A percentile compares a stretch with the other conserved stretches of the same genome.
phyloP scores from a whole-genome alignment of 1,140 invertebrate genomes.

The Centruroides sculpturatus region DNA sequence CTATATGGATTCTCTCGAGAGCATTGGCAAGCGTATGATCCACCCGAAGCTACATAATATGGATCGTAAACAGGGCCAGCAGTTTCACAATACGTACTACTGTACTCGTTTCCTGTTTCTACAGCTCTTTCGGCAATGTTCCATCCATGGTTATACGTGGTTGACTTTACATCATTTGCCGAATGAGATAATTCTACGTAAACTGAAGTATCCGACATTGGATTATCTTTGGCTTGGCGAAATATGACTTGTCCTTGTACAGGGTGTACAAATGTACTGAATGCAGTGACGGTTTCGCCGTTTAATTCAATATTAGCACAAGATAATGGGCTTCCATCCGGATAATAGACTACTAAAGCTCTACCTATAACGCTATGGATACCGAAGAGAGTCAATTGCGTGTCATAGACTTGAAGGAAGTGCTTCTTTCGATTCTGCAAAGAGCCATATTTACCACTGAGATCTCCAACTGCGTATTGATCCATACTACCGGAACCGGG shows the following conservation, averaged over 20 bases:
- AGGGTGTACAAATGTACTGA: conserved; percentile 49
- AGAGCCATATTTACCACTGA: conserved; percentile 61
- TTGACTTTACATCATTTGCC: conserved; percentile 29
- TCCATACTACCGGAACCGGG: conserved; percentile 48
- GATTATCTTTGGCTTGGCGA: conserved; percentile 56
- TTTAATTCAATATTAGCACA: conserved; percentile 33
- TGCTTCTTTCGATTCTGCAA: conserved; percentile 13
- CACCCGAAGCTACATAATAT: conserved; percentile 41
- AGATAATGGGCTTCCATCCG: conserved; percentile 27
- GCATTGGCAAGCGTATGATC: conserved; percentile 19
- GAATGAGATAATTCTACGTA: conserved; percentile 23
- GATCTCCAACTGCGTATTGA: conserved; percentile 70
- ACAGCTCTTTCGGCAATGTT: conserved; percentile 39
- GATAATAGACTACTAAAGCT: conserved; percentile 55
- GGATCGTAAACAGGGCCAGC: conserved; percentile 66
- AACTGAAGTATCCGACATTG: conserved; percentile 61
- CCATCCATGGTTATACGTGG: conserved; percentile 51
- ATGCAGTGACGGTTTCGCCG: conserved; percentile 23
- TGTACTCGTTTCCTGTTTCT: conserved; percentile 37
- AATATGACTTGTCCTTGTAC: conserved; percentile 75
- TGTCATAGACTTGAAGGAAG: conserved; percentile 2
- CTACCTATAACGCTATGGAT: conserved; percentile 57
- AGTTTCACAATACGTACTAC: conserved; percentile 48
- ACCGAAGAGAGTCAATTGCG: conserved; percentile 59
- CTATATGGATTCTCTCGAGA: conserved; percentile 49